Evolutionary conservation across 2,113 vertebrate species (phyloP).

Genomic region (Emydura subglobosa): DNA sequence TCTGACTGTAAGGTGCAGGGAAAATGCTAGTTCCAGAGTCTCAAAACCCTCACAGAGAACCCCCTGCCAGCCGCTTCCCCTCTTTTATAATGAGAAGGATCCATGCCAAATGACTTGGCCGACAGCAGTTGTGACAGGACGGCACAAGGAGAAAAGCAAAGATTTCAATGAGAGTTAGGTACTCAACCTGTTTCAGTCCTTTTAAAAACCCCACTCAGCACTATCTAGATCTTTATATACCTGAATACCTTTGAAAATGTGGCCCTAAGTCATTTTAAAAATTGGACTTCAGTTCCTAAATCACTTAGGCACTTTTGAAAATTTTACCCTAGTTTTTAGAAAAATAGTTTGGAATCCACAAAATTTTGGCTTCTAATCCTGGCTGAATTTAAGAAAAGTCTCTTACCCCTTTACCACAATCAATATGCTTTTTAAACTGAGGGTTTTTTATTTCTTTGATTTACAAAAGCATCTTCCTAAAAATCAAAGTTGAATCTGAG

Average conservation of each 20-base stretch:
- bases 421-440: background rate
- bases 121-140: fast-evolving
- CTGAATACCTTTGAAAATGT: background rate
- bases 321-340: fast-evolving
- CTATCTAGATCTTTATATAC: background rate
- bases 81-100: background rate
- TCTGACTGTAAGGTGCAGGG: background rate
- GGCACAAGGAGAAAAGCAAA: background rate
- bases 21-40: background rate
- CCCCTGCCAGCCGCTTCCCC: background rate
- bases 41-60: background rate
- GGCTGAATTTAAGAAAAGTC: background rate
- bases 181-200: fast-evolving
- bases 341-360: background rate
- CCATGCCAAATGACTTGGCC: background rate
- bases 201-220: background rate
- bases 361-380: background rate
- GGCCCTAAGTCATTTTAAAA: background rate
- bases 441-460: background rate
- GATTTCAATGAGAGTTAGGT: background rate
- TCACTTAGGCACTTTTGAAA: background rate
- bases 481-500: background rate
- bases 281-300: background rate
- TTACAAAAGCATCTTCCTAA: background rate
- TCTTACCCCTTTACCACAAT: background rate